Evolutionary conservation across 2,113 vertebrate species (phyloP), one percentile per base, ranked within the genome.

Genomic region (Gallinago media): DNA sequence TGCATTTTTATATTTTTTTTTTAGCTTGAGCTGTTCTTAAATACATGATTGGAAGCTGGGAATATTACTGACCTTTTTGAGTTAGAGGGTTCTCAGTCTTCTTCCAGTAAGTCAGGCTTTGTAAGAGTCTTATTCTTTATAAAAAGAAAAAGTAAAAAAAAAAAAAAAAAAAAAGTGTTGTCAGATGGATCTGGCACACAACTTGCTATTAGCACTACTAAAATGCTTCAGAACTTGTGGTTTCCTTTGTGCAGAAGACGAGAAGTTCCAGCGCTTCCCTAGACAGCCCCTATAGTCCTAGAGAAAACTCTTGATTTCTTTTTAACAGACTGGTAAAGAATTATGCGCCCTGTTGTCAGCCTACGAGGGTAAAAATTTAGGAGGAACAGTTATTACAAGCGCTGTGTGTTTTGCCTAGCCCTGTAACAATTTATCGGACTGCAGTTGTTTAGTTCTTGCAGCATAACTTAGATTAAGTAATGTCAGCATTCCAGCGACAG

Each of bases 401-500:
- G 29, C 59, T 3, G 1, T 54, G 18, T 27, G 36, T 67, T 88
- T 66, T 92, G 20, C 27, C 27, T 59, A 49, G 38, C 27, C 92
- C 36, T 36, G 0, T 76, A 67, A 49, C 2, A 5, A 29, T 79
- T 67, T 89, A 22, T 87, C 47, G 27, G 63, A 17, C 40, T 77
- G 25, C 11, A 32, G 23, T 78, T 89, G 13, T 85, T 84, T 31
- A 56, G 71, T 66, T 36, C 16, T 82, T 88, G 62, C 10, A 59
- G 25, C 56, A 0, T 34, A 66, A 62, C 8, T 46, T 62, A 2
- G 10, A 44, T 75, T 62, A 63, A 74, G 29, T 34, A 58, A 46
- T 12, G 23, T 56, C 77, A 68, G 0, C 12, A 5, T 74, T 54
- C 56, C 2, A 1, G 40, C 20, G 38, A 36, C 34, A 46, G 23